These are phyloP conservation scores for Xenopus tropicalis DNA, from an alignment of 2,113 vertebrate species.

Conservation along the genomic window DNA sequence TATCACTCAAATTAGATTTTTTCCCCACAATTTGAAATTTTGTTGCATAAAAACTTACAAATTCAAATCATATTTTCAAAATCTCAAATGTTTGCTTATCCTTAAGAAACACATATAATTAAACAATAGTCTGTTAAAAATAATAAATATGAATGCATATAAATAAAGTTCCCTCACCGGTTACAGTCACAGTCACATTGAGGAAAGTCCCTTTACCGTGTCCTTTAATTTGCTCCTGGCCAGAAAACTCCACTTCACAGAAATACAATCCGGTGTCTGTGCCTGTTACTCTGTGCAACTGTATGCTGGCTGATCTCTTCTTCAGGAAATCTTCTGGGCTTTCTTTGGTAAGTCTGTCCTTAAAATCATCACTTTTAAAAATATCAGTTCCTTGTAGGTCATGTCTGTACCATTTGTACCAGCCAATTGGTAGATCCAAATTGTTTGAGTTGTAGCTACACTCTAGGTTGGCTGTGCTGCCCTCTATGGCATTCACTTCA, in stretches of 20 bases:
- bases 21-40: too few species aligned
- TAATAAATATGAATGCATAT: too few species aligned
- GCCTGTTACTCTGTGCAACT: neutral
- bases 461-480: neutral
- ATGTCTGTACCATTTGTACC: conserved; percentile 11
- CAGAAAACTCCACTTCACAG: neutral
- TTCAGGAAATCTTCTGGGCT: neutral
- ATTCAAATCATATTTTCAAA: too few species aligned
- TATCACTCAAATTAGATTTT: too few species aligned
- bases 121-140: too few species aligned
- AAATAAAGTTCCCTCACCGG: too few species aligned
- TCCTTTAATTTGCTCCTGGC: neutral
- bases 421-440: neutral
- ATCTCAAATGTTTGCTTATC: too few species aligned
- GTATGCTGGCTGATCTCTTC: neutral
- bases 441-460: neutral
- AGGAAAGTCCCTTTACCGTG: conserved; percentile 3
- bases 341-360: neutral
- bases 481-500: neutral
- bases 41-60: too few species aligned
- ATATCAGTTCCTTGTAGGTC: neutral
- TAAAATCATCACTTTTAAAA: neutral
- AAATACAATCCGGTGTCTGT: conserved; percentile 14
- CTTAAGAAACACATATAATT: too few species aligned
- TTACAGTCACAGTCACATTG: neutral